phyloP scores from a whole-genome alignment of 2,797 vertebrate genomes.

The Sebastes diaconus region DNA sequence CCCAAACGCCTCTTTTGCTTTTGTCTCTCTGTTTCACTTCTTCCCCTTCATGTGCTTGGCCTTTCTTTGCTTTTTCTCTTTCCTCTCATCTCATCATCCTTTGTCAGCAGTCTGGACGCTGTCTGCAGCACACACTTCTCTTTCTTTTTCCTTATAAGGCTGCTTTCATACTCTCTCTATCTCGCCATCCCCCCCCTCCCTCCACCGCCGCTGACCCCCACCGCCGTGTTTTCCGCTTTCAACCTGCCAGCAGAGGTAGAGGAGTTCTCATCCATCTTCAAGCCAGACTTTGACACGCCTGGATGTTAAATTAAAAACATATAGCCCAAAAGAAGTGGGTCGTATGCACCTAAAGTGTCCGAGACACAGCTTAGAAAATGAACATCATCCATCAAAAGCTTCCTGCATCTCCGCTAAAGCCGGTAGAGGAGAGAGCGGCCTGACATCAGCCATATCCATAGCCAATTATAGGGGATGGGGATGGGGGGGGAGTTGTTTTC shows the following conservation, averaged over 20 bases:
- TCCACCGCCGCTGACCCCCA: constrained; percentile 2
- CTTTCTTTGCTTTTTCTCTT: constrained; percentile 1
- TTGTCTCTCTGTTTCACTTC: constrained; percentile 8
- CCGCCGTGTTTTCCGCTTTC: constrained; percentile 43
- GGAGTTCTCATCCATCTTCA: constrained; percentile 77
- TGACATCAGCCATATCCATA: constrained; percentile 34
- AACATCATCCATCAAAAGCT: constrained; percentile 79
- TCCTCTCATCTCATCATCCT: constrained; percentile 35
- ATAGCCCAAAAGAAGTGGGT: constrained; percentile 66
- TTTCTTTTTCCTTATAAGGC: constrained; percentile 61
- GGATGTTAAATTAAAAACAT: constrained; percentile 79
- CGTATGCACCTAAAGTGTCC: constrained; percentile 68
- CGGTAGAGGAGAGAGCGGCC: not conserved
- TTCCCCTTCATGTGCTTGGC: not conserved
- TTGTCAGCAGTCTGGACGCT: constrained; percentile 60
- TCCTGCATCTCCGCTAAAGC: constrained; percentile 21
- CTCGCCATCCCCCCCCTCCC: not conserved
- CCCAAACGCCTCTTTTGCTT: constrained; percentile 15
- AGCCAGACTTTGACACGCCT: constrained; percentile 56
- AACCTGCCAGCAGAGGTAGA: constrained; percentile 71
- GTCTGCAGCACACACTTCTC: constrained; percentile 47
- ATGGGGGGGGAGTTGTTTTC: not conserved
- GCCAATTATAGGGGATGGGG: constrained; percentile 45
- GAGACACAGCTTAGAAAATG: constrained; percentile 77
- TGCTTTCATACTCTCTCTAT: constrained; percentile 42